These are phyloP conservation scores for Phaedon cochleariae DNA, from an alignment of 2,888 invertebrate genomes.

Conservation along the genomic window DNA sequence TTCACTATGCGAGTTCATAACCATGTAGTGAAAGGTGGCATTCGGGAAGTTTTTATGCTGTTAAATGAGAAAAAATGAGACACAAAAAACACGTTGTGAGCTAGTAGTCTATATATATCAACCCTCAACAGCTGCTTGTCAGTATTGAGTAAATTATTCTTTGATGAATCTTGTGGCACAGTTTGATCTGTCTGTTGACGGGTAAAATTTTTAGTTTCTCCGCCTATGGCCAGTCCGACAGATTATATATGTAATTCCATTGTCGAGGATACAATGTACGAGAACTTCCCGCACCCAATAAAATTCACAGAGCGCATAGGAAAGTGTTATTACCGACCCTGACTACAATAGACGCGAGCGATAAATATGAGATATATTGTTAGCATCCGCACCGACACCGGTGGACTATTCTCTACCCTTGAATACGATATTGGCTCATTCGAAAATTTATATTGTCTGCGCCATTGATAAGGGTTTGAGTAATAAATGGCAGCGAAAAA, in stretches of 20 bases:
- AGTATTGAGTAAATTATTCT: too few species aligned
- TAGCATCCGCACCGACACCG: constrained; percentile 25
- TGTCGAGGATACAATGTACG: constrained; percentile 55
- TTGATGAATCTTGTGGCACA: too few species aligned
- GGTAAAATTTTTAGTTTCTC: too few species aligned
- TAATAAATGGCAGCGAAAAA: constrained; percentile 59
- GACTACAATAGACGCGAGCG: constrained; percentile 52
- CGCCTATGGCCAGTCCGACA: constrained; percentile 25
- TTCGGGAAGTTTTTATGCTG: too few species aligned
- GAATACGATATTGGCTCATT: constrained; percentile 59
- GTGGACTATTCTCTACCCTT: constrained; percentile 18
- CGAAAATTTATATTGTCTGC: constrained; percentile 61
- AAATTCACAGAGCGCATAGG: constrained; percentile 59
- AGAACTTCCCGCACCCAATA: constrained; percentile 56
- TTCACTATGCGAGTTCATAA: too few species aligned
- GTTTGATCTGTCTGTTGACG: too few species aligned
- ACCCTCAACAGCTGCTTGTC: too few species aligned
- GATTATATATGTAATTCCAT: constrained; percentile 59
- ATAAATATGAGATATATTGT: constrained; percentile 60
- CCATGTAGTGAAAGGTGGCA: too few species aligned
- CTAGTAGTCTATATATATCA: too few species aligned
- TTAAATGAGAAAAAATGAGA: too few species aligned
- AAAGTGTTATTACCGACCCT: constrained; percentile 57
- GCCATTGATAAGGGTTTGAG: constrained; percentile 58
- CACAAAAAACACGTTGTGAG: too few species aligned